These are phyloP conservation scores for Petrocephalus zakoni DNA, from an alignment of 2,113 vertebrate species.

Conservation along the genomic window DNA sequence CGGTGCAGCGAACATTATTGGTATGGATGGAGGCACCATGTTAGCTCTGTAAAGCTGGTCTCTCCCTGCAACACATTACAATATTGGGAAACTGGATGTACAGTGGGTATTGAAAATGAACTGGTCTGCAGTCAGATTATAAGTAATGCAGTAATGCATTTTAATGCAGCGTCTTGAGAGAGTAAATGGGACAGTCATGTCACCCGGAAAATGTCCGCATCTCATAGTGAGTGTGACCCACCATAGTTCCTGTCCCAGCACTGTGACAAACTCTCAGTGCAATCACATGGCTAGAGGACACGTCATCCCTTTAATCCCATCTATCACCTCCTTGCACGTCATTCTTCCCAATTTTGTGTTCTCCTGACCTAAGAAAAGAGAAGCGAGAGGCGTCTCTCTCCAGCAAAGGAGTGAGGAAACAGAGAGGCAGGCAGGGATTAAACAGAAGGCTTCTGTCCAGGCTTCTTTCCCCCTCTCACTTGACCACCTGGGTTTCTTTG, in stretches of 20 bases:
- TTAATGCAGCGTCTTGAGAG: background rate
- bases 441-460: background rate
- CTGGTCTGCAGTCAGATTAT: background rate
- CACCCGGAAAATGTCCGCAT: background rate
- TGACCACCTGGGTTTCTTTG: constrained; percentile 15
- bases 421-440: background rate
- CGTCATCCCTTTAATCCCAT: background rate
- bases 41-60: too few species aligned
- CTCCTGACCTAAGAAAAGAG: background rate
- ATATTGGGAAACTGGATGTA: background rate
- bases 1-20: background rate
- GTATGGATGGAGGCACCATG: background rate
- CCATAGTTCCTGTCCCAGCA: background rate
- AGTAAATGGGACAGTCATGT: background rate
- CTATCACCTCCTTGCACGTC: background rate
- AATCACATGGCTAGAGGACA: background rate
- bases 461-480: background rate
- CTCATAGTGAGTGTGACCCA: background rate
- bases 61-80: background rate
- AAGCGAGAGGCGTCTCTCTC: background rate
- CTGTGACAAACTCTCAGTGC: background rate
- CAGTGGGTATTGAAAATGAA: background rate
- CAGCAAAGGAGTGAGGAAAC: background rate
- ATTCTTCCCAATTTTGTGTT: background rate
- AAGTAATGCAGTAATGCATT: background rate